Base-by-base conservation (phyloP, 2,888 invertebrate species). In the Drosophila meridiana region DNA sequence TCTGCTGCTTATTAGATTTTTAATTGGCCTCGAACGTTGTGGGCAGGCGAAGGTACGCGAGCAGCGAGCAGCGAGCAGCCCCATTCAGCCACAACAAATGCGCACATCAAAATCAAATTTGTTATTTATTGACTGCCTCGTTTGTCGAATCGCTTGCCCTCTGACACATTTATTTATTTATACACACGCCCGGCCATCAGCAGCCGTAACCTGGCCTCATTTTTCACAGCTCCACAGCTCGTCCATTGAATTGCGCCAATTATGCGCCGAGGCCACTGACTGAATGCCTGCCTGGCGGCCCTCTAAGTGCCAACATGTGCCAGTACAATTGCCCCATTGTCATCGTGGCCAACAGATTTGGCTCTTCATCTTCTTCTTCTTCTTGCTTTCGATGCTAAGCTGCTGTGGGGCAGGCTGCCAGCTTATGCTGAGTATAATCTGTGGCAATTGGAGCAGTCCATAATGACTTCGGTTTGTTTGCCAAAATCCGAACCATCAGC, bases 161-260 rank as follows among this genome's bases (percentile, higher is more conserved):
- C 53, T 55, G 60, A 48, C 80, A 65, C 67, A 77, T 61, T 86
- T 83, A 83, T 88, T 88, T 88, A 86, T 88, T 83, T 86, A 83
- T 85, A 73, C 69, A 53, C 70, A 73, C 71, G 7, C 14, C 2
- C 7, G 5, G 7, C 11, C 38, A 3, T n/a, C 65, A 55, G 60
- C 65, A 56, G 42, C 9, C 32, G 65, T 75, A 82, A 69, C 66
- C 83, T 78, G 67, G 28, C 50, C 81, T 73, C 81, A 78, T 87
- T 88, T 86, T 80, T 86, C 83, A 81, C 65, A 59, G 69, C 68
- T 70, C 78, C 83, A 81, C 65, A 59, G 69, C 68, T 70, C 78
- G 81, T 58, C 84, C 71, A 76, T 78, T 76, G 78, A 86, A 89
- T 89, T 73, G 83, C 70, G 75, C 80, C 85, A 87, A 86, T 86